Base-by-base conservation (phyloP, 2,888 invertebrate genomes). In the Yponomeuta plumbellus region DNA sequence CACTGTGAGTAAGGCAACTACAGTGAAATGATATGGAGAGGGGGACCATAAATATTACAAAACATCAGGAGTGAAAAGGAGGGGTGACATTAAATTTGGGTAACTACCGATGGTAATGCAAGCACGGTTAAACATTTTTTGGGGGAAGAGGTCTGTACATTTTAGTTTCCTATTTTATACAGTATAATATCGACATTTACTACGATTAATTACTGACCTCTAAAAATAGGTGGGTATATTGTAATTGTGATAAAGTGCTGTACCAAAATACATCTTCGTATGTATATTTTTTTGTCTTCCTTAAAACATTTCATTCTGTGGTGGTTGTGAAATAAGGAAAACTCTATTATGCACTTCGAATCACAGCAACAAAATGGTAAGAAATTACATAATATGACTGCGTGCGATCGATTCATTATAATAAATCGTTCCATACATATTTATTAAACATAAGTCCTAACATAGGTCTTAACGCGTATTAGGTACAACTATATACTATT, bases 1-100 rank as follows among this genome's bases (percentile, higher is more conserved):
- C 95, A 95, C 95, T 94, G 95, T 94, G 94, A 94, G 93, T 94
- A 95, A 95, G 95, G 95, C 95, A 95, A 92, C 95, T 95, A 95
- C 94, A 94, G 94, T 94, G 94, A 93, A 91, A 90, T 89, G 93
- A 93, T 92, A 92, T 92, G 86, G 85, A 81, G 17, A 17, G 17
- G 17, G 5, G 44, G 44, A 17, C 44, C 13, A 52, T 52, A 52
- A 8, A 39, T 39, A 5, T 17, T 17, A 52, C 44, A 52, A 52
- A 52, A 17, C 17, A 17, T 17, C 17, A 52, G 39, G 61, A 21
- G 34, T 61, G 26, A 61, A 34, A 61, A 61, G 34, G 26, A 61
- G 4, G 34, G 13, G 34, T 26, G 17, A 11, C n/a, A 26, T 61
- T 61, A 13, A 11, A 17, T 11, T 34, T n/a, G 10, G n/a, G 61